These are phyloP conservation scores for Notodonta ziczac DNA, from an alignment of 2,888 invertebrate species.

Conservation along the genomic window DNA sequence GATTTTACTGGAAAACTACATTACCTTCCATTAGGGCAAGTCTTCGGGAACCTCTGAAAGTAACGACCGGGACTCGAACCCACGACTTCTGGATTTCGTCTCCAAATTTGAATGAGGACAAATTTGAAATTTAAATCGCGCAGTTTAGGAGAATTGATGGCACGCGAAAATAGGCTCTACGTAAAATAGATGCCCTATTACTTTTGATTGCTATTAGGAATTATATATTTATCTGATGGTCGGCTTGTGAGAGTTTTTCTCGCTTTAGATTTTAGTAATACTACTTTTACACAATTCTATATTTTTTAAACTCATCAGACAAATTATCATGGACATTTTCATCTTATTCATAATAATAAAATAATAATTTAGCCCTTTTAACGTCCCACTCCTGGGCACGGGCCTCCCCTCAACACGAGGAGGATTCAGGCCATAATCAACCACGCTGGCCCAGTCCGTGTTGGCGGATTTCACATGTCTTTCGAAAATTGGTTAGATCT, in stretches of 20 bases:
- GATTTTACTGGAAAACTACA: slow-evolving; percentile 1
- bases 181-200: slow-evolving; percentile 39
- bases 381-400: no score
- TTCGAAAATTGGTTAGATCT: no score
- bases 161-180: slow-evolving; percentile 7
- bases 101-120: slow-evolving; percentile 54
- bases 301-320: no score
- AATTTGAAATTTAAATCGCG: slow-evolving; percentile 58
- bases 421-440: no score
- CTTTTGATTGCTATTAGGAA: slow-evolving; percentile 33
- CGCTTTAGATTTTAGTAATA: neutral
- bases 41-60: neutral
- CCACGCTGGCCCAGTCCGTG: no score
- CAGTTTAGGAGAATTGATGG: slow-evolving; percentile 5
- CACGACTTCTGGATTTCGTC: slow-evolving; percentile 24
- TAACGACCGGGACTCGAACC: neutral
- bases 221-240: slow-evolving; percentile 23
- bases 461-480: no score
- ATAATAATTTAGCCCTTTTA: no score
- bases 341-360: no score
- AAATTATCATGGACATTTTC: no score
- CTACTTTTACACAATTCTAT: no score
- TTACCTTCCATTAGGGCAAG: slow-evolving; percentile 3
- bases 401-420: no score
- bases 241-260: no score